A percentile compares a stretch with the other conserved stretches of the same genome.
These are phyloP conservation scores for Eremobia ochroleuca DNA, from an alignment of 2,888 invertebrate genomes.

Conservation along the genomic window DNA sequence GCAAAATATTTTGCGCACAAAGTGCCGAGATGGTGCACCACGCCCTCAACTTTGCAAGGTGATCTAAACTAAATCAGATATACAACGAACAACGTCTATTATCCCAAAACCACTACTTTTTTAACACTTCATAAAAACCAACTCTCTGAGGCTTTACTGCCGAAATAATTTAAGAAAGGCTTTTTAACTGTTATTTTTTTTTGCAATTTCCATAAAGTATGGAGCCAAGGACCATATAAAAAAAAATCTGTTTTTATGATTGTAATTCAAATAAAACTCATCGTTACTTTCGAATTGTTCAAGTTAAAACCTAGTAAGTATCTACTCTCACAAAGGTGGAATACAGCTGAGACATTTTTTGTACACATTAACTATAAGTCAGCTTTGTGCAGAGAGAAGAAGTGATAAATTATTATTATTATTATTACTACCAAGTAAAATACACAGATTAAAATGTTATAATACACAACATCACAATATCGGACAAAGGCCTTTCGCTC, in stretches of 20 bases:
- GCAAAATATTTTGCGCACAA: conserved; percentile 70
- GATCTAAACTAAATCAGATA: conserved; percentile 73
- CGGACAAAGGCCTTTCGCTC: conserved; percentile 26
- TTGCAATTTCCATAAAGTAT: conserved; percentile 15
- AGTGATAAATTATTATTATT: no score
- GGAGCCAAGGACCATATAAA: neutral
- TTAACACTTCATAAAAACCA: conserved; percentile 16
- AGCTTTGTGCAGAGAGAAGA: no score
- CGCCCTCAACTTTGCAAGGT: conserved; percentile 78
- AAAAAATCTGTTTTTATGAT: conserved; percentile 1
- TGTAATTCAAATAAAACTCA: conserved; percentile 6
- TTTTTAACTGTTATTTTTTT: conserved; percentile 9
- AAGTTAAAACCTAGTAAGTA: neutral
- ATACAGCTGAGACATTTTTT: no score
- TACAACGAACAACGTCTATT: conserved; percentile 51
- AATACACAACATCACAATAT: conserved; percentile 5
- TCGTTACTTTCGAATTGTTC: neutral
- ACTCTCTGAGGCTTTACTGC: neutral
- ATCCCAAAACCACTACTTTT: conserved; percentile 6
- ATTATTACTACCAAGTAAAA: neutral
- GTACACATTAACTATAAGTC: no score
- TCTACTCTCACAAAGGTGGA: no score
- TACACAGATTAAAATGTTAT: neutral
- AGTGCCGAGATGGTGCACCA: conserved; percentile 77
- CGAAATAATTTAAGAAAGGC: conserved; percentile 8